phyloP scores from a whole-genome alignment of 2,888 invertebrate genomes.

The Ectemnius lituratus region DNA sequence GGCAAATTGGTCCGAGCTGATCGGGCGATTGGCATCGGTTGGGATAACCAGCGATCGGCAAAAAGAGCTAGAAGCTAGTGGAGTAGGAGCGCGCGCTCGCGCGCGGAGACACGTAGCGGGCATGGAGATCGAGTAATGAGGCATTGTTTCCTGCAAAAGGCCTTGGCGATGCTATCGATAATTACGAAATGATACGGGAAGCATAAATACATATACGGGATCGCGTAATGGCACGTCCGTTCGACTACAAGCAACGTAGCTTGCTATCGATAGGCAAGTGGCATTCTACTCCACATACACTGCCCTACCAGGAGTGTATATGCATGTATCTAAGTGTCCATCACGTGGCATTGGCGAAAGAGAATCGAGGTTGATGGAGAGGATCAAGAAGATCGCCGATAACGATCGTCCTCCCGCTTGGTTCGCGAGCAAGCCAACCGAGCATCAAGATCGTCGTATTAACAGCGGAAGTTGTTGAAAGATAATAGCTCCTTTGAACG shows the following conservation, averaged over 20 bases:
- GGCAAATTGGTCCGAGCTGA: no score
- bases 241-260: constrained; percentile 59
- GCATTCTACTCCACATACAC: constrained; percentile 63
- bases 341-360: constrained; percentile 57
- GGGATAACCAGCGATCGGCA: constrained; percentile 23
- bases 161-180: constrained; percentile 78
- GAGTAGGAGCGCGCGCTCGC: constrained; percentile 7
- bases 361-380: constrained; percentile 31
- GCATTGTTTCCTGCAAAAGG: constrained; percentile 77
- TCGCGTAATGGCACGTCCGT: constrained; percentile 60
- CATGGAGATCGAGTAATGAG: constrained; percentile 71
- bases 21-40: constrained; percentile 7
- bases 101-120: constrained; percentile 30
- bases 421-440: constrained; percentile 4
- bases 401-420: constrained; percentile 54
- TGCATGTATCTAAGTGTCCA: constrained; percentile 57
- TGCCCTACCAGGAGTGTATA: neutral
- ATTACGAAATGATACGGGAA: constrained; percentile 77
- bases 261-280: constrained; percentile 72
- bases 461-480: constrained; percentile 59
- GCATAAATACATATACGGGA: constrained; percentile 75
- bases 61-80: constrained; percentile 28
- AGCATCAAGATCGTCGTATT: constrained; percentile 50
- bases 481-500: constrained; percentile 60
- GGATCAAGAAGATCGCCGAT: constrained; percentile 56